Evolutionary conservation across 2,888 invertebrate genomes (phyloP).

Genomic region (Ormyrus labotus): DNA sequence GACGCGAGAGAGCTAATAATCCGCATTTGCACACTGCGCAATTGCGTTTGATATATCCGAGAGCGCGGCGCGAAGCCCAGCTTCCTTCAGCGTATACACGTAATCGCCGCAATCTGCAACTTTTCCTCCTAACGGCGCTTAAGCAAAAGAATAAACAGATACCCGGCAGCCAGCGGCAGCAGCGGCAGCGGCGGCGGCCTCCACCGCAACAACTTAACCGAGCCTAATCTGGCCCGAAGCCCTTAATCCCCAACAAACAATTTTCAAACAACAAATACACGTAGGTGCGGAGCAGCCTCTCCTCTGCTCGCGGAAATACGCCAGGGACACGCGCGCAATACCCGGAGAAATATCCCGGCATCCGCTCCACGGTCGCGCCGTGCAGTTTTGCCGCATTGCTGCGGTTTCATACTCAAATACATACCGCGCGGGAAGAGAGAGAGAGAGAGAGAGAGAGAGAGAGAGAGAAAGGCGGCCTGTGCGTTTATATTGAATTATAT

Average conservation of each 20-base stretch:
- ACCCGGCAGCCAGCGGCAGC: background rate
- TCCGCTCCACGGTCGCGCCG: background rate
- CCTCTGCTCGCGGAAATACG: background rate
- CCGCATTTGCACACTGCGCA: too few species aligned
- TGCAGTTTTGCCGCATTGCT: conserved; percentile 60
- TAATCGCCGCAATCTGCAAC: too few species aligned
- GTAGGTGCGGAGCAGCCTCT: background rate
- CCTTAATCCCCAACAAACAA: conserved; percentile 57
- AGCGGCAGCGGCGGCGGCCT: background rate
- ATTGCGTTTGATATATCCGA: too few species aligned
- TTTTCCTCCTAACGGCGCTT: background rate
- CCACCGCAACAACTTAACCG: background rate
- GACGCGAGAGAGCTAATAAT: too few species aligned
- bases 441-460: too few species aligned
- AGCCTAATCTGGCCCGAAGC: conserved; percentile 25
- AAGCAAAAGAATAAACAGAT: conserved; percentile 19
- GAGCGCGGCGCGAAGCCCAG: too few species aligned
- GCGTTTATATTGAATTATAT: conserved; percentile 49
- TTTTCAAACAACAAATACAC: conserved; percentile 60
- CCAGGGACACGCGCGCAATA: background rate
- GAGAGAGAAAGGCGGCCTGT: background rate
- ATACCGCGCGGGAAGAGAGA: too few species aligned
- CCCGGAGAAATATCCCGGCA: conserved; percentile 11
- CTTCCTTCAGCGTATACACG: too few species aligned
- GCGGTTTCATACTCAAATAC: conserved; percentile 57